phyloP scores from a whole-genome alignment of 2,797 vertebrate genomes.

The Peromyscus eremicus region DNA sequence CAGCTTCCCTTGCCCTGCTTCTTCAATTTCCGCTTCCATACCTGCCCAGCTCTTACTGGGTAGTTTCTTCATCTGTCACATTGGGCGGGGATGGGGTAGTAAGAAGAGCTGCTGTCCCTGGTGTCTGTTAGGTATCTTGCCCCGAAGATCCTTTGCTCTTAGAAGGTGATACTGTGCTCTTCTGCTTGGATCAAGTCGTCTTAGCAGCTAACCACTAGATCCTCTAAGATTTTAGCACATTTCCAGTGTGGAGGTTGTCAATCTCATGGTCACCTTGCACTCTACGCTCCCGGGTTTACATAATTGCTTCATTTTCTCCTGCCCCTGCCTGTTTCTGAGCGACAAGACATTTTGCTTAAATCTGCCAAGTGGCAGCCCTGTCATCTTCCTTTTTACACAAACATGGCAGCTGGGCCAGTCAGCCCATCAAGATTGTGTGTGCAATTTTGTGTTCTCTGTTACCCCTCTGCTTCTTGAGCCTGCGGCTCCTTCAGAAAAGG shows the following conservation, averaged over 20 bases:
- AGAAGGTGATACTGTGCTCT: not conserved
- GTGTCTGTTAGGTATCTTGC: not conserved
- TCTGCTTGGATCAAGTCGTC: not conserved
- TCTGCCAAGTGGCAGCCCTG: not conserved
- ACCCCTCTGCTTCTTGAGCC: not conserved
- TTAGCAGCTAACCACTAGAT: not conserved
- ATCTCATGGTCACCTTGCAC: not conserved
- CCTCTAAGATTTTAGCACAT: not conserved
- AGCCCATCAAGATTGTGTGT: not conserved
- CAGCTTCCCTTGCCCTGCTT: not conserved
- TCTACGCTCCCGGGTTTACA: slow-evolving; percentile 12
- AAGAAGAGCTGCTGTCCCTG: not conserved
- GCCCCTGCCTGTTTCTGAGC: slow-evolving; percentile 29
- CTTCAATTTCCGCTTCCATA: not conserved
- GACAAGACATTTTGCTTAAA: slow-evolving; percentile 28
- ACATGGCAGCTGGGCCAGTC: not conserved
- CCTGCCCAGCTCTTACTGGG: not conserved
- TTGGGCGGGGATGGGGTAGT: not conserved
- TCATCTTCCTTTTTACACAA: not conserved
- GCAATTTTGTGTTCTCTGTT: not conserved
- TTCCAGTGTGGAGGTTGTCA: not conserved
- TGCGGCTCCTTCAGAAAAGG: not conserved
- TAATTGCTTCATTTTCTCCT: slow-evolving; percentile 30
- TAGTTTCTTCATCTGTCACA: slow-evolving; percentile 24
- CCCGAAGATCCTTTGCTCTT: not conserved